These are phyloP conservation scores for Heliothis peltigera DNA, from an alignment of 2,888 invertebrate species.

Conservation along the genomic window DNA sequence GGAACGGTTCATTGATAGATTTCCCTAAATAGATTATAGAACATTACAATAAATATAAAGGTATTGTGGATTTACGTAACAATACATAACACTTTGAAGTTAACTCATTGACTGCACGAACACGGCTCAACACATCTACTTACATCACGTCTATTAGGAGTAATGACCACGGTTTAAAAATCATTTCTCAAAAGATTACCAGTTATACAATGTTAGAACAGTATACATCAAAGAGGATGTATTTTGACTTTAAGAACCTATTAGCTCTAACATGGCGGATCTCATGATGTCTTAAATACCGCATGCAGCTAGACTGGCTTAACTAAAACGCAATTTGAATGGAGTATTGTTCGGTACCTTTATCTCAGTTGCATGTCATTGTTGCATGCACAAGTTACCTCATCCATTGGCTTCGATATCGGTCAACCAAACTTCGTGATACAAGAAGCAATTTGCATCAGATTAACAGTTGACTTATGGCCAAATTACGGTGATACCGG, in stretches of 20 bases:
- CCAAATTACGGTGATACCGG: constrained; percentile 72
- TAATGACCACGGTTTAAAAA: constrained; percentile 56
- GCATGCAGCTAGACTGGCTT: constrained; percentile 13
- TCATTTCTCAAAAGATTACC: constrained; percentile 42
- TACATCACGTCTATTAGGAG: constrained; percentile 57
- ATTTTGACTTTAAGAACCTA: constrained; percentile 16
- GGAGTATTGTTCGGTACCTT: constrained; percentile 26
- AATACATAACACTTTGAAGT: constrained; percentile 40
- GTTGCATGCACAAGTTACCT: constrained; percentile 37
- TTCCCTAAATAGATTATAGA: constrained; percentile 31
- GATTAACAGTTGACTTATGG: constrained; percentile 79
- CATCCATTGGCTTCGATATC: constrained; percentile 49
- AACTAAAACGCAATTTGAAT: constrained; percentile 15
- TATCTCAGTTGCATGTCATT: constrained; percentile 28
- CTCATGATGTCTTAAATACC: constrained; percentile 15
- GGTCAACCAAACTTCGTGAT: constrained; percentile 56
- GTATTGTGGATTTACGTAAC: constrained; percentile 50
- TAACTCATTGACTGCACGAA: constrained; percentile 40
- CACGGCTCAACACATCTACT: constrained; percentile 29
- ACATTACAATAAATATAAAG: constrained; percentile 26
- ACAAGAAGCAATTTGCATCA: constrained; percentile 78
- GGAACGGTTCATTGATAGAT: constrained; percentile 26
- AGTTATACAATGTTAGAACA: constrained; percentile 51
- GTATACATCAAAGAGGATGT: constrained; percentile 33
- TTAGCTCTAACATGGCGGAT: constrained; percentile 10